Conservation (phyloP, 2,113 vertebrate genomes). For the Cyprinodon variegatus region DNA sequence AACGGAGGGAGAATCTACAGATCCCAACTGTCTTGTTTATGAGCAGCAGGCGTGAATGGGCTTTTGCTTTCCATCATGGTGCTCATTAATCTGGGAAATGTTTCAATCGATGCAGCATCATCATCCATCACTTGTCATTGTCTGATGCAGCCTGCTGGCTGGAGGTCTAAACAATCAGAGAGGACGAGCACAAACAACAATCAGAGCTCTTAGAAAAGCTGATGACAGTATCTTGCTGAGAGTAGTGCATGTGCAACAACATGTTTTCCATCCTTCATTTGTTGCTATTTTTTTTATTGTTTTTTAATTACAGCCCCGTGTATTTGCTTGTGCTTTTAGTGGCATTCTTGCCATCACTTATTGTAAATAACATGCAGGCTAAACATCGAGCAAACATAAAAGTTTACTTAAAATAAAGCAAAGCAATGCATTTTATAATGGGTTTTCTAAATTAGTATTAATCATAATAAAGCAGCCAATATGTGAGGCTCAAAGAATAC, state of each 20-base stretch:
- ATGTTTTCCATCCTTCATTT: neutral
- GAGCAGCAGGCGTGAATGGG: conserved; percentile 12
- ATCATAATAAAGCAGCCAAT: neutral
- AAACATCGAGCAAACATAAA: neutral
- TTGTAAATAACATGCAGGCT: neutral
- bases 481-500: neutral
- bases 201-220: conserved; percentile 6
- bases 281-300: neutral
- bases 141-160: conserved; percentile 23
- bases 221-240: neutral
- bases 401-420: neutral
- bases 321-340: neutral
- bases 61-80: conserved; percentile 42
- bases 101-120: conserved; percentile 57
- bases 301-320: neutral
- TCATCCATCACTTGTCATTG: conserved; percentile 60
- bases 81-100: conserved; percentile 62
- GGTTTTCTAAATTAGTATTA: neutral
- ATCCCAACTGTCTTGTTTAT: conserved; percentile 54
- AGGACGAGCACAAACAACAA: conserved; percentile 7
- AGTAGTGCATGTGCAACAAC: neutral
- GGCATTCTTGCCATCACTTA: neutral
- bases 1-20: conserved; percentile 27
- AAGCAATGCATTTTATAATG: neutral
- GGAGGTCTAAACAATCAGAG: conserved; percentile 39